A percentile compares a stretch with the other conserved stretches of the same genome.
Evolutionary conservation across 1,140 invertebrate genomes (phyloP).

Genomic region (Goniozus legneri): DNA sequence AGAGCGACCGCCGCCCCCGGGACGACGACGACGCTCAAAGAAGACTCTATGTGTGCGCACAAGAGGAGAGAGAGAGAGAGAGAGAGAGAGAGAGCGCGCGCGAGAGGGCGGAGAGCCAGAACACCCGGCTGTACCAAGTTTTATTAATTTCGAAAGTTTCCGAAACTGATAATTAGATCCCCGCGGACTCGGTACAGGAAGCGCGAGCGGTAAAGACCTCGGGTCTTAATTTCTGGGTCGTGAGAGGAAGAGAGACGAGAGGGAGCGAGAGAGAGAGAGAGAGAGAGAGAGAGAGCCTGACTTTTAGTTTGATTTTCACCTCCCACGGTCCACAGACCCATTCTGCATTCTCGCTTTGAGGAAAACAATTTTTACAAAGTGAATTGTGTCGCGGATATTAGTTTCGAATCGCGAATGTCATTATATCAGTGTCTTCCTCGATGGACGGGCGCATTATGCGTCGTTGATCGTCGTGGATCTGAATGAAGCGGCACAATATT

Average conservation of each 20-base stretch:
- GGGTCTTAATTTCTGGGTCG: conserved; percentile 28
- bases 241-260: conserved; percentile 7
- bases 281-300: too few species aligned
- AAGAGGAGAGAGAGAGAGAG: conserved; percentile 11
- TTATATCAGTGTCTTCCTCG: too few species aligned
- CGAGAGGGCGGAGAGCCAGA: not conserved
- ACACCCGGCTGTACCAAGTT: conserved; percentile 28
- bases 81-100: not conserved
- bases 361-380: too few species aligned
- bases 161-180: conserved; percentile 50
- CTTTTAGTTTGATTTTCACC: too few species aligned
- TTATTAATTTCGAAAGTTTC: conserved; percentile 51
- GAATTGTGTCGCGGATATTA: too few species aligned
- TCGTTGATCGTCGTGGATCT: conserved; percentile 36
- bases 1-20: conserved; percentile 14
- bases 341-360: too few species aligned
- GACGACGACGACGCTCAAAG: too few species aligned
- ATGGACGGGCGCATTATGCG: conserved; percentile 32
- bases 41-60: too few species aligned
- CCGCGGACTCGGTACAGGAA: conserved; percentile 25
- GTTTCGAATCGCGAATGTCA: too few species aligned
- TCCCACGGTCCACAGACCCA: too few species aligned
- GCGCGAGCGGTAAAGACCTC: conserved; percentile 23
- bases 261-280: too few species aligned
- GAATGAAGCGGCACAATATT: conserved; percentile 40